Evolutionary conservation across 2,888 invertebrate species (phyloP).

Genomic region (Steinernema hermaphroditum): DNA sequence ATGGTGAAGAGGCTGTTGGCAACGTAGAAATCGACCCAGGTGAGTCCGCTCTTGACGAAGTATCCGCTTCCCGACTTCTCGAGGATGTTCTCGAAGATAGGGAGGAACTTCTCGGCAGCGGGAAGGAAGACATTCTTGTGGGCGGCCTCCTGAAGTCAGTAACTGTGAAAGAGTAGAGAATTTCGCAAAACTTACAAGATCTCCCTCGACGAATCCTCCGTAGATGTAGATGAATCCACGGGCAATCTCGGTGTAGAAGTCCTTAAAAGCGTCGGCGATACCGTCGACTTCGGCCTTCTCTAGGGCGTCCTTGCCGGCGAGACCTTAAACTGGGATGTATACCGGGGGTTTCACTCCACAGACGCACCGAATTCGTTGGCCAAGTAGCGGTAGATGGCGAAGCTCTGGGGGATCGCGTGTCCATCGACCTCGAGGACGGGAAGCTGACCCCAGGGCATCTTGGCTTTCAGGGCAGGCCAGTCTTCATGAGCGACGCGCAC

Average conservation of each 20-base stretch:
- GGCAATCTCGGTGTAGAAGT: background rate
- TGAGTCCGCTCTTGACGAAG: constrained; percentile 48
- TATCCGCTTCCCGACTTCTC: constrained; percentile 50
- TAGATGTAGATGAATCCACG: constrained; percentile 13
- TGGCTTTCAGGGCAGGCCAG: constrained; percentile 8
- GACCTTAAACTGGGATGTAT: background rate
- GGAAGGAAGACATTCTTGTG: constrained; percentile 48
- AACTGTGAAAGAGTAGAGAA: too few species aligned
- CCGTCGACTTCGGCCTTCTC: constrained; percentile 20
- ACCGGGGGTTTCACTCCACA: too few species aligned
- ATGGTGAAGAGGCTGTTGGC: constrained; percentile 34
- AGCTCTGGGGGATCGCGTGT: constrained; percentile 27
- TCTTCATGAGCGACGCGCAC: background rate
- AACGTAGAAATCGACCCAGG: constrained; percentile 55
- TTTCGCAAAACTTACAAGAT: background rate
- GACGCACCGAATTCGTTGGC: constrained; percentile 18
- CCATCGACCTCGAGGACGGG: constrained; percentile 33
- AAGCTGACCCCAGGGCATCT: constrained; percentile 30
- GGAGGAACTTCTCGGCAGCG: constrained; percentile 50
- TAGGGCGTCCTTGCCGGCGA: background rate
- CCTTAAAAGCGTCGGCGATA: constrained; percentile 23
- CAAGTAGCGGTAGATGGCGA: constrained; percentile 32
- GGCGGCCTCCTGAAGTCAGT: background rate
- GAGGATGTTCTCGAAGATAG: constrained; percentile 46
- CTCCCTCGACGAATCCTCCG: constrained; percentile 8